Conservation (phyloP, 2,113 vertebrate genomes). For the Brevimyrus niger region DNA sequence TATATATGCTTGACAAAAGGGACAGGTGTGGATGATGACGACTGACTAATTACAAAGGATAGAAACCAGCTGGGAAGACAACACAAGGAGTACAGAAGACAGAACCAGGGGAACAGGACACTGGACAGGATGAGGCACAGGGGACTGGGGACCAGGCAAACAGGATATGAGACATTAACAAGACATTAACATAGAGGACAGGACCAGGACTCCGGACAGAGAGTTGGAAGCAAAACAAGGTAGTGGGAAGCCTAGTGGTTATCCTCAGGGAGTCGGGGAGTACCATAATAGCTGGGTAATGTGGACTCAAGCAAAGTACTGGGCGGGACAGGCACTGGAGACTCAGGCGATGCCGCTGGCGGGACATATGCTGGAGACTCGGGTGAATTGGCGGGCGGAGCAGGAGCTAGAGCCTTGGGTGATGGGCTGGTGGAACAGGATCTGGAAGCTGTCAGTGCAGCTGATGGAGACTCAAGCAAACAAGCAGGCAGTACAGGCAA, state of each 20-base stretch:
- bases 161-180: not conserved
- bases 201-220: not conserved
- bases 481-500: not conserved
- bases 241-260: not conserved
- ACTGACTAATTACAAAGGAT: not conserved
- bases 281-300: not conserved
- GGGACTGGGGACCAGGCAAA: not conserved
- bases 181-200: not conserved
- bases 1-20: not conserved
- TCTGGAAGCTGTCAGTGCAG: not conserved
- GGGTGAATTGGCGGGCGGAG: not conserved
- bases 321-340: no score
- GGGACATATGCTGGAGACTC: no score
- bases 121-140: not conserved
- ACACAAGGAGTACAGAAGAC: not conserved
- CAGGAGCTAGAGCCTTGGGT: not conserved
- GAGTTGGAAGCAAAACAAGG: not conserved
- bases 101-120: not conserved
- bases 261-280: not conserved
- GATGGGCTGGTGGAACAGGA: not conserved
- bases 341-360: no score
- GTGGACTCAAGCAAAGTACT: not conserved
- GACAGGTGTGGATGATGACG: not conserved
- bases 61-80: not conserved
- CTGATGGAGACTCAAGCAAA: no score